Base-by-base conservation (phyloP, 1,140 invertebrate species). In the Panagrolaimus sp. region DNA sequence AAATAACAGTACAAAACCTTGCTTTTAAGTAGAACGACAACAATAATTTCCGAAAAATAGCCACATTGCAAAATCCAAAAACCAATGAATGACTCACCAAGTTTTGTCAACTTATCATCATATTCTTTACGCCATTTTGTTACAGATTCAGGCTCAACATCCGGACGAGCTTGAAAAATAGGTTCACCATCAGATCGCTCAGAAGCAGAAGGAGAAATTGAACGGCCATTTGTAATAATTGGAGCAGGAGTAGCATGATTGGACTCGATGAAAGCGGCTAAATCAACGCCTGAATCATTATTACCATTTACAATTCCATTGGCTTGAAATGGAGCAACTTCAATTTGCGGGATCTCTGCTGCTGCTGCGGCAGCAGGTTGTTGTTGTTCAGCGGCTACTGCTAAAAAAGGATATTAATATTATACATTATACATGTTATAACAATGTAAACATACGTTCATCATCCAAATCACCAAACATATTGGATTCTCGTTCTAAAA, bases 391-490 rank as follows among this genome's bases (percentile, higher is more conserved):
- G 52, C 15, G 17, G 14, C 21, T 21, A 7, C 32, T 4, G 32
- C 32, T 58, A 58, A 58, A 21, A 58, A 58, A 14, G 15, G 2
- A 58, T 3, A 9, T 28, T 1, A 5, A 12, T 12, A 24, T 21
- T 26, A 4, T 24, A 9, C n/a, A 58, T 21, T n/a, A 26, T 26
- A 26, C 17, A 21, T 24, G 0, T 7, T 21, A 52, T 21, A 26
- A 26, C 21, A 58, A 58, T n/a, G 21, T 58, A 21, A 17, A 58
- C 52, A n/a, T 28, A 58, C 52, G 21, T 26, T 21, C 28, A 26
- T 28, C 52, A 28, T 58, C 52, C 52, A 58, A 58, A 58, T 58
- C 52, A 28, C 21, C 52, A 26, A 58, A 58, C 14, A 58, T 12
- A 12, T n/a, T n/a, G 14, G 10, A 12, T 21, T 58, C 52, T 26